phyloP scores from a whole-genome alignment of 2,113 vertebrate species.

The Anthoscopus minutus region DNA sequence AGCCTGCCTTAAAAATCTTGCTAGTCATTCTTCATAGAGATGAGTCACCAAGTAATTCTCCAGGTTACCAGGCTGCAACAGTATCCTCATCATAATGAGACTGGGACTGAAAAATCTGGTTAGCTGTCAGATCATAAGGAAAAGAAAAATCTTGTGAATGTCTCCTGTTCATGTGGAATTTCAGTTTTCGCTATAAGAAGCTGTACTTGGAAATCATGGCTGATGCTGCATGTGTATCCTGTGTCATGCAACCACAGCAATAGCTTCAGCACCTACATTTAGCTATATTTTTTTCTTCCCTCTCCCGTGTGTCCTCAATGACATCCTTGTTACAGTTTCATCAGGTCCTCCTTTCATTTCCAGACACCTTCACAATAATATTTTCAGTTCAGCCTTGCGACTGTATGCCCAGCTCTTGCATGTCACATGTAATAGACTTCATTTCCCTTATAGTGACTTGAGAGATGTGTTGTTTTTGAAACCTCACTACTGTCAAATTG shows the following conservation, averaged over 20 bases:
- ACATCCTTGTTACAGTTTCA: neutral
- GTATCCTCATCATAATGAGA: neutral
- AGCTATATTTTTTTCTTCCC: neutral
- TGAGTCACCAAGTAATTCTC: neutral
- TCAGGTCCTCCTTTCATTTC: neutral
- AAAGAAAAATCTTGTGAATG: neutral
- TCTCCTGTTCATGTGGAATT: neutral
- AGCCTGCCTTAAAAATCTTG: neutral
- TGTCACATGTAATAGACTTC: constrained; percentile 8
- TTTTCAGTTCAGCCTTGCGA: constrained; percentile 1
- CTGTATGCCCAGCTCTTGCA: neutral
- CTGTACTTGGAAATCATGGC: neutral
- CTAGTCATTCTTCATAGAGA: neutral
- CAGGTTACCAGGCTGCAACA: neutral
- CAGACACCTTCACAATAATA: neutral
- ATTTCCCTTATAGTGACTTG: neutral
- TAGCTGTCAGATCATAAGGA: neutral
- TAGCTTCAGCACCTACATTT: neutral
- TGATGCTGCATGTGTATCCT: neutral
- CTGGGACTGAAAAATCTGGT: neutral
- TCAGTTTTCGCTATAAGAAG: neutral
- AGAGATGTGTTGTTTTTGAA: constrained; percentile 34
- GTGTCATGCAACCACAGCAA: neutral
- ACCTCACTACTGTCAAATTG: neutral
- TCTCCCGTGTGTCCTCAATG: neutral